Percentiles rank a stretch among this genome's conserved stretches.
These are phyloP conservation scores for Micrasema longulum DNA, from an alignment of 1,140 invertebrate genomes.

Conservation along the genomic window DNA sequence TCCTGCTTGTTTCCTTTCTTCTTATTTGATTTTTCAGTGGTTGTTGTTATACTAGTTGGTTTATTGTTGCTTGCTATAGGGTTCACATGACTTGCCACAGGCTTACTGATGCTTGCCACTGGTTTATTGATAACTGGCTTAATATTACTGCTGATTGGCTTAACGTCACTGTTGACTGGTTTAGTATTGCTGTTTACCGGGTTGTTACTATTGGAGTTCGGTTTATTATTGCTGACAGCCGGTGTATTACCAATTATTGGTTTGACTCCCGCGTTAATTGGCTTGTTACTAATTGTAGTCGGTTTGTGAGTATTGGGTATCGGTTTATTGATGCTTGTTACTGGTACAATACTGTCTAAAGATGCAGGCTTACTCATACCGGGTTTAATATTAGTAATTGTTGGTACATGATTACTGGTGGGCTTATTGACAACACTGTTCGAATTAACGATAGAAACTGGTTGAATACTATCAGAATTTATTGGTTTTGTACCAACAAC, in stretches of 20 bases:
- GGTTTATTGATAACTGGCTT: not conserved
- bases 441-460: not conserved
- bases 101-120: not conserved
- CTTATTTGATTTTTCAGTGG: constrained; percentile 9
- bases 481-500: not conserved
- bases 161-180: too few relatives aligned
- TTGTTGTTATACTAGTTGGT: too few relatives aligned
- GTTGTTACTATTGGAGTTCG: not conserved
- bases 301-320: not conserved
- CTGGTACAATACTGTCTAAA: too few relatives aligned
- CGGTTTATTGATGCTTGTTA: not conserved
- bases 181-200: not conserved
- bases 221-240: not conserved
- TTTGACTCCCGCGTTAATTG: too few relatives aligned
- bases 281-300: not conserved
- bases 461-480: too few relatives aligned
- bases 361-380: not conserved
- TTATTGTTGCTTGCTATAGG: too few relatives aligned
- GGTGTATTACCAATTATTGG: not conserved
- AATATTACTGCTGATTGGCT: too few relatives aligned
- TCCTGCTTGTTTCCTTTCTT: not conserved
- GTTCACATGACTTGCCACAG: not conserved
- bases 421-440: not conserved
- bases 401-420: not conserved
- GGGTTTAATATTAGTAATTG: not conserved